Evolutionary conservation across 2,113 vertebrate species (phyloP).

Genomic region (Embiotoca jacksoni): DNA sequence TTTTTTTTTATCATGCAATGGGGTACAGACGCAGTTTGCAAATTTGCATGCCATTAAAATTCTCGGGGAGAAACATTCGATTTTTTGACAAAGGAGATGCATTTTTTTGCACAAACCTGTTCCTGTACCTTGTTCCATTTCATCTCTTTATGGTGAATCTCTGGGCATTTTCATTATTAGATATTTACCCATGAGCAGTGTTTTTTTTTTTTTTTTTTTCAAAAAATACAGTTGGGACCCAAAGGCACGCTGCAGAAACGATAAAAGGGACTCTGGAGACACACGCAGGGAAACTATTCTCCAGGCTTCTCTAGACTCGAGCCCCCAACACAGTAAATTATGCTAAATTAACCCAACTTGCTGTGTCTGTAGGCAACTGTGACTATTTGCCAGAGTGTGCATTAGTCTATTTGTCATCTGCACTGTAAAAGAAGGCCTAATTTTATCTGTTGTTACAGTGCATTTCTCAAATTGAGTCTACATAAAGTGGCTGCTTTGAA

Average conservation of each 20-base stretch:
- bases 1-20: constrained; percentile 52
- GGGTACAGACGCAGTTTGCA: constrained; percentile 26
- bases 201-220: neutral
- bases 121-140: constrained; percentile 32
- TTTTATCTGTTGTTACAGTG: constrained; percentile 6
- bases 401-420: constrained; percentile 12
- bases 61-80: constrained; percentile 26
- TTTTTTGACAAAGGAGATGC: constrained; percentile 31
- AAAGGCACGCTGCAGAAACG: constrained; percentile 22
- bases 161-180: constrained; percentile 26
- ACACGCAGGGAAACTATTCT: constrained; percentile 9
- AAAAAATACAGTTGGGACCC: constrained; percentile 27
- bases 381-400: neutral
- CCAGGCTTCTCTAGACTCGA: neutral
- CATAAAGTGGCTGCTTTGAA: constrained; percentile 1
- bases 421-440: constrained; percentile 1
- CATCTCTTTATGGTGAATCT: constrained; percentile 17
- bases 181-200: constrained; percentile 26
- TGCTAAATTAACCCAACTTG: constrained; percentile 17
- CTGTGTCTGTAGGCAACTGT: constrained; percentile 1
- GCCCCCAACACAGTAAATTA: constrained; percentile 19
- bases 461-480: neutral
- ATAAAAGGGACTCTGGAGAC: constrained; percentile 33
- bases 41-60: constrained; percentile 58
- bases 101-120: constrained; percentile 26